A percentile compares a stretch with the other conserved stretches of the same genome.
Evolutionary conservation across 2,113 vertebrate species (phyloP).

Genomic region (Tyrannus savana): DNA sequence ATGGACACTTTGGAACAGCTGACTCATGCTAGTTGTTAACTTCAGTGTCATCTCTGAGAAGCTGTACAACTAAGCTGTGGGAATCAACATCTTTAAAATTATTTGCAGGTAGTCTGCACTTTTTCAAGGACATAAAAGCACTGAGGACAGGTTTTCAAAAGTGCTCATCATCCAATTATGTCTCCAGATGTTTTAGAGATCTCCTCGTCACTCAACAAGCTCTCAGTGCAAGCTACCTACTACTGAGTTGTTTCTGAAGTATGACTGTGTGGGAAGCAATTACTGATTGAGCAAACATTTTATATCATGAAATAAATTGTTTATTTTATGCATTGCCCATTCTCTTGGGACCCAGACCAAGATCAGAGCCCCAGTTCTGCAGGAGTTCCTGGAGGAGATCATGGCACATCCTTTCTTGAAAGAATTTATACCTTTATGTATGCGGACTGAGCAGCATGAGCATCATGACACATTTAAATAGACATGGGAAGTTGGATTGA

Average conservation of each 20-base stretch:
- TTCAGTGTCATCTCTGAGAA: neutral
- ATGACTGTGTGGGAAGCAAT: neutral
- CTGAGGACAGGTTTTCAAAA: conserved; percentile 34
- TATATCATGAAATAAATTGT: neutral
- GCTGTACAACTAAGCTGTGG: neutral
- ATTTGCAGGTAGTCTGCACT: conserved; percentile 4
- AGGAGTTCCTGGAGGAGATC: neutral
- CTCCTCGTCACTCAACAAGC: neutral
- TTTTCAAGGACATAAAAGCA: conserved; percentile 1
- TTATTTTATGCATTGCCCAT: neutral
- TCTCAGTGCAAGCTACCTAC: neutral
- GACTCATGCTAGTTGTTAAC: conserved; percentile 19
- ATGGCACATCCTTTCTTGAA: neutral
- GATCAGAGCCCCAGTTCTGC: neutral
- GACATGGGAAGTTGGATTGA: neutral
- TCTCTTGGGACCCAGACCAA: neutral
- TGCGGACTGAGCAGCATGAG: neutral
- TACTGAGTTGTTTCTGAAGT: neutral
- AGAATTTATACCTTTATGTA: neutral
- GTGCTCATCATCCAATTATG: conserved; percentile 12
- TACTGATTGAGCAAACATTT: conserved; percentile 8
- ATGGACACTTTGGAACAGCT: conserved; percentile 52
- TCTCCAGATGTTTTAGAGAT: conserved; percentile 1
- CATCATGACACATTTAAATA: neutral
- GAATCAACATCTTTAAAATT: neutral